Conservation (phyloP, 2,113 vertebrate genomes). For the Vulpes lagopus region DNA sequence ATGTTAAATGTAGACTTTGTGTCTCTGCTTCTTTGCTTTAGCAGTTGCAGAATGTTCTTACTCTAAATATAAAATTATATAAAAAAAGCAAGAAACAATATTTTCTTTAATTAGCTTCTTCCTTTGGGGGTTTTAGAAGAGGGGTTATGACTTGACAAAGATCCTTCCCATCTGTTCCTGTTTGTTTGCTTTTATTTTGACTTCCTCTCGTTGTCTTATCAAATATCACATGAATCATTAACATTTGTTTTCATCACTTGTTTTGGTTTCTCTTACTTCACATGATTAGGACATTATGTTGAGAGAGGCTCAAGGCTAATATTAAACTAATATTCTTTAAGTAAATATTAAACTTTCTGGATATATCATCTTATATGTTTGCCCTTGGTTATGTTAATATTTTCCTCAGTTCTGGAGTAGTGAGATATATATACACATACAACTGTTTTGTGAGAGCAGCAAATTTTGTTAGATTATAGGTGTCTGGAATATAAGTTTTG, state of each 20-base stretch:
- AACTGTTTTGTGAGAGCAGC: conserved; percentile 89
- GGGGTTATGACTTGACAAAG: conserved; percentile 85
- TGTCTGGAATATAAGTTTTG: conserved; percentile 87
- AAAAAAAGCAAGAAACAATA: conserved; percentile 84
- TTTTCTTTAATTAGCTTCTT: conserved; percentile 88
- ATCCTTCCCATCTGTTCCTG: conserved; percentile 88
- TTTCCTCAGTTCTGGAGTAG: conserved; percentile 84
- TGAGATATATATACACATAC: conserved; percentile 85
- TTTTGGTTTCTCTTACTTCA: conserved; percentile 87
- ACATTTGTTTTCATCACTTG: conserved; percentile 86
- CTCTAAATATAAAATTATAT: conserved; percentile 85
- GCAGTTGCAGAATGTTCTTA: conserved; percentile 70
- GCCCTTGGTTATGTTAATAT: conserved; percentile 85
- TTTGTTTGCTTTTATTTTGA: conserved; percentile 90
- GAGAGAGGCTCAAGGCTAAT: conserved; percentile 88
- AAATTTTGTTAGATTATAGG: conserved; percentile 90
- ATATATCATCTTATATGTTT: conserved; percentile 82
- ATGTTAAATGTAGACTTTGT: conserved; percentile 77
- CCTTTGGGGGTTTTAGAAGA: conserved; percentile 85
- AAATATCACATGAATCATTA: conserved; percentile 86
- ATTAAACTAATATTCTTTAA: conserved; percentile 84
- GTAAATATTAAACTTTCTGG: conserved; percentile 86
- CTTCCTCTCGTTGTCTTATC: conserved; percentile 89
- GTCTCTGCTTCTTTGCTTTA: conserved; percentile 77
- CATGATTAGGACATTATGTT: conserved; percentile 91